Evolutionary conservation across 2,797 vertebrate species (phyloP).

Genomic region (Scolopax bukidnonensis): DNA sequence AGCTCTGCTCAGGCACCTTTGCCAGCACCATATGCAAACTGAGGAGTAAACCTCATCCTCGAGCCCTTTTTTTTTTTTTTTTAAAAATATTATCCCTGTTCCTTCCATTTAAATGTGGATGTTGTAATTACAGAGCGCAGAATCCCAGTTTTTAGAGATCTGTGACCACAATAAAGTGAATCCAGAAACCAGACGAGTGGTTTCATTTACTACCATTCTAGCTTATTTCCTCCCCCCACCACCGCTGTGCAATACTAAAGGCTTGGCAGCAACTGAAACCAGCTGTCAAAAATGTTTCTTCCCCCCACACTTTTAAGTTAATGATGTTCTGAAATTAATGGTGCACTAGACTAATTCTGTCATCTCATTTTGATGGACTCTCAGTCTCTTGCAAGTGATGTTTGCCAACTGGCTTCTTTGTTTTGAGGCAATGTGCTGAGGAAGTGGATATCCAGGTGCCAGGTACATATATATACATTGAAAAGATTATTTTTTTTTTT

Average conservation of each 20-base stretch:
- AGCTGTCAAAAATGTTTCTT: slow-evolving; percentile 70
- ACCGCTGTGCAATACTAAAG: slow-evolving; percentile 25
- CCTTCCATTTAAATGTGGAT: slow-evolving; percentile 15
- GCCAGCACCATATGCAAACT: background rate
- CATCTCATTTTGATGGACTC: background rate
- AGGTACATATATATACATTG: background rate
- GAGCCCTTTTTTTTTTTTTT: background rate
- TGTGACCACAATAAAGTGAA: slow-evolving; percentile 75
- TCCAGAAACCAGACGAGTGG: slow-evolving; percentile 70
- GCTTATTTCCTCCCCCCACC: slow-evolving; percentile 65
- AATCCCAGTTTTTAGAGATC: slow-evolving; percentile 65
- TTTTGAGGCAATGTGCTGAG: background rate
- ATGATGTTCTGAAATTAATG: slow-evolving; percentile 54
- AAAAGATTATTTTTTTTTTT: background rate
- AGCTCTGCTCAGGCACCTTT: background rate
- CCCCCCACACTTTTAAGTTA: slow-evolving; percentile 40
- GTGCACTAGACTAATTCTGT: slow-evolving; percentile 1
- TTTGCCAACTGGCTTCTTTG: background rate
- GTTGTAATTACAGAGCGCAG: slow-evolving; percentile 68
- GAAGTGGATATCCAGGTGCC: background rate
- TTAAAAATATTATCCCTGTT: background rate
- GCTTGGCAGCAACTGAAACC: slow-evolving; percentile 72
- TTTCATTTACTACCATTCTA: slow-evolving; percentile 73
- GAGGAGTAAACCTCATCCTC: background rate
- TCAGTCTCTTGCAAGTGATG: background rate